Base-by-base conservation (phyloP, 2,113 vertebrate species). In the Pholis gunnellus region DNA sequence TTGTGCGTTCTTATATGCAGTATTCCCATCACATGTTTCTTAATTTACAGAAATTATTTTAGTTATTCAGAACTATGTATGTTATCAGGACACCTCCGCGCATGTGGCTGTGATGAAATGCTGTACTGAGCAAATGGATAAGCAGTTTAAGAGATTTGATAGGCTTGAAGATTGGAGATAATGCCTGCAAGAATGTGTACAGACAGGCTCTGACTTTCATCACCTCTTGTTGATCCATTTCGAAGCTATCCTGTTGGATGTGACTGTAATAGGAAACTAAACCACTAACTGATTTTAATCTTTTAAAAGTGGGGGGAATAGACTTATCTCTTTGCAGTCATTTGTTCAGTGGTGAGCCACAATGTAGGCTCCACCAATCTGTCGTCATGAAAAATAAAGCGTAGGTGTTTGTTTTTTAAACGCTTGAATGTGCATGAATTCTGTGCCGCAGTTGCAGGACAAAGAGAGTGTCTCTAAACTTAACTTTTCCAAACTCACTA, bases 101-200 rank as follows among this genome's bases (percentile, higher is more conserved):
- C 13, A 1, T 66, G 25, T 6, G 29, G 22, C 2, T 17, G 59
- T 60, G 66, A 72, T 83, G 29, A 57, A 81, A 75, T 74, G 66
- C 74, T 73, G 72, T 77, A 63, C 10, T 60, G 67, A 75, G 72
- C 61, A 40, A 65, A 79, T 68, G 4, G 63, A 72, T 94, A 92
- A 94, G 82, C 84, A 72, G 92, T 82, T 93, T 92, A 92, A 90
- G 90, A 91, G 92, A 88, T 93, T 93, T 92, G 69, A 68, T 57
- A 54, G 50, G 75, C 78, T 90, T 77, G 57, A 74, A 42, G 65
- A 85, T 70, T 64, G 17, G 56, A 85, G 72, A 82, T 89, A 81
- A 91, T 72, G 78, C 67, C 72, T 57, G 56, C 72, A 72, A 50
- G 20, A 38, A 3, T 70, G 69, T 75, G 63, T 59, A 57, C 17